phyloP scores from a whole-genome alignment of 2,888 invertebrate genomes.

The Eupithecia abbreviata region DNA sequence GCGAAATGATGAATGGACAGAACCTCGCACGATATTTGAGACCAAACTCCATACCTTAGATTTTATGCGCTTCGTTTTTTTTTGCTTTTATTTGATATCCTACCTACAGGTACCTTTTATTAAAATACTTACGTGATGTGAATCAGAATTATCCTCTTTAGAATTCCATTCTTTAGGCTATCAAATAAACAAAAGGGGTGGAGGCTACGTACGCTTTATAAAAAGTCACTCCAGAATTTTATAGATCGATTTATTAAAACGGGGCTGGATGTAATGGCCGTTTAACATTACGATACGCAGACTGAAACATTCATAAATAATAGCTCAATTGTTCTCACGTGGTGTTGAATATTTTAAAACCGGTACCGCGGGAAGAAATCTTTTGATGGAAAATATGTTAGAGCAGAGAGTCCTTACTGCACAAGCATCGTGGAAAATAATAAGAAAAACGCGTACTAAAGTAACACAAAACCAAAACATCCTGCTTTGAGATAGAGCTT shows the following conservation, averaged over 20 bases:
- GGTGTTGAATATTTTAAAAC: constrained; percentile 39
- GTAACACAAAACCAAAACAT: constrained; percentile 40
- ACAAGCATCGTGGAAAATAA: constrained; percentile 47
- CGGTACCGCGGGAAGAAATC: constrained; percentile 43
- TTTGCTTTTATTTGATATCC: background rate
- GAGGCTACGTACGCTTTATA: constrained; percentile 21
- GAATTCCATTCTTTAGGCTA: background rate
- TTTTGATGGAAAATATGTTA: constrained; percentile 47
- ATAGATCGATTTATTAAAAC: constrained; percentile 34
- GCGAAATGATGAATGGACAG: constrained; percentile 70
- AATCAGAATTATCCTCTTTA: constrained; percentile 3
- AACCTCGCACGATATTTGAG: constrained; percentile 59
- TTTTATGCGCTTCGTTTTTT: background rate
- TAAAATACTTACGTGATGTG: constrained; percentile 11
- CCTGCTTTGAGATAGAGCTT: constrained; percentile 41
- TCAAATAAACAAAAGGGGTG: constrained; percentile 13
- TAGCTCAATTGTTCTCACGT: constrained; percentile 38
- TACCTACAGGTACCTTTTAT: constrained; percentile 7
- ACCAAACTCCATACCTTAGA: background rate
- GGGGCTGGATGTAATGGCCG: constrained; percentile 34
- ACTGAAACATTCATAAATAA: constrained; percentile 34
- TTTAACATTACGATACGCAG: constrained; percentile 36
- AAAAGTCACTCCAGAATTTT: constrained; percentile 32
- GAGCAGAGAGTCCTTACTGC: constrained; percentile 36
- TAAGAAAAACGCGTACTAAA: constrained; percentile 42